Evolutionary conservation across 1,140 invertebrate genomes (phyloP).

Genomic region (Lucilia cuprina): DNA sequence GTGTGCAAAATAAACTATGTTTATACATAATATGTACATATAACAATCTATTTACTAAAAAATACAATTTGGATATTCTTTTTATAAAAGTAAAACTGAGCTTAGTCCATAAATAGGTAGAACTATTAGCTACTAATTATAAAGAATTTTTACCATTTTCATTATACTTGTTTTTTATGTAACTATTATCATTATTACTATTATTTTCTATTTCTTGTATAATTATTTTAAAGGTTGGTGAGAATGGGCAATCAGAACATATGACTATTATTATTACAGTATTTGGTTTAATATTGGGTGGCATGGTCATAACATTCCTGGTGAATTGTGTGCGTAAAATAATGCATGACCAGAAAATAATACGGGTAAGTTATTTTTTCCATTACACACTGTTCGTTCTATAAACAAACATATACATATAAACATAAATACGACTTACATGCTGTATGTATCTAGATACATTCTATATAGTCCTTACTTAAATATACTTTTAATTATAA

Average conservation of each 20-base stretch:
- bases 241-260: slow-evolving; percentile 66
- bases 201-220: neutral
- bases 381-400: neutral
- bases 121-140: too few relatives aligned
- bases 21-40: too few relatives aligned
- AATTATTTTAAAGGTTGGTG: slow-evolving; percentile 42
- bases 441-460: too few relatives aligned
- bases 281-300: slow-evolving; percentile 83
- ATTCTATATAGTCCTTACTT: neutral
- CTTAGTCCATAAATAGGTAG: too few relatives aligned
- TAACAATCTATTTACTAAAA: too few relatives aligned
- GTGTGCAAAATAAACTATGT: too few relatives aligned
- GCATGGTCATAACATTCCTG: slow-evolving; percentile 85
- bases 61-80: too few relatives aligned
- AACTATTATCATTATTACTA: too few relatives aligned
- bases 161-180: too few relatives aligned
- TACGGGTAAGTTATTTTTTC: slow-evolving; percentile 70
- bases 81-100: too few relatives aligned
- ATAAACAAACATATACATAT: neutral
- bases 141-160: too few relatives aligned
- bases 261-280: slow-evolving; percentile 81
- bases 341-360: slow-evolving; percentile 82
- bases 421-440: neutral
- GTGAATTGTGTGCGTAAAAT: slow-evolving; percentile 86
- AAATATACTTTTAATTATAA: neutral